A percentile compares a stretch with the other conserved stretches of the same genome.
These are phyloP conservation scores for Gymnothorax javanicus DNA, from an alignment of 2,797 vertebrate genomes.

Conservation along the genomic window DNA sequence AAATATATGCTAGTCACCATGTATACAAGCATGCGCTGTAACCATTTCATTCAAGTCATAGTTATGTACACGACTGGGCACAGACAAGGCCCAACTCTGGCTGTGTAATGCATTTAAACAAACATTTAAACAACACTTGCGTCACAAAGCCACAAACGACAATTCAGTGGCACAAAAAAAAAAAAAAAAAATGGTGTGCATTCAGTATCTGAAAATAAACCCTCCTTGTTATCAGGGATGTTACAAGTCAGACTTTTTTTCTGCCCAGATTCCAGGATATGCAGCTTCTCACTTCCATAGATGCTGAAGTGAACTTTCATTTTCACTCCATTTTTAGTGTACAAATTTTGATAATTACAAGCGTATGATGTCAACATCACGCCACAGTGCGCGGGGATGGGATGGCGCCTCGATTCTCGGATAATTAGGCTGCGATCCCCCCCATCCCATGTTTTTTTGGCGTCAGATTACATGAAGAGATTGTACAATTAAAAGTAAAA, in stretches of 20 bases:
- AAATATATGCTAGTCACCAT: conserved; percentile 26
- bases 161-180: not conserved
- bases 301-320: conserved; percentile 3
- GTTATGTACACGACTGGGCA: not conserved
- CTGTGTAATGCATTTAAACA: conserved; percentile 1
- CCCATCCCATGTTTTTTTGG: not conserved
- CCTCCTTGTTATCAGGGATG: not conserved
- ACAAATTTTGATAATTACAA: not conserved
- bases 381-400: not conserved
- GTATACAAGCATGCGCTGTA: conserved; percentile 23
- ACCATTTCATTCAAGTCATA: not conserved
- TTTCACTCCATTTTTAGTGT: not conserved
- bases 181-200: not conserved
- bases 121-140: not conserved
- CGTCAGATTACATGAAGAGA: not conserved
- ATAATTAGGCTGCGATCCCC: not conserved
- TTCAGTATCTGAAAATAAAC: conserved; percentile 14
- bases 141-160: conserved; percentile 1
- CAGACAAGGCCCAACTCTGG: not conserved
- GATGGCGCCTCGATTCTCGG: not conserved
- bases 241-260: not conserved
- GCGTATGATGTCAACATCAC: not conserved
- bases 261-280: not conserved
- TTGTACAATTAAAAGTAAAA: not conserved
- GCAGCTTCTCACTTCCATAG: not conserved